These are phyloP conservation scores for Onychomys leucogaster DNA, from an alignment of 2,797 vertebrate genomes.

Conservation along the genomic window DNA sequence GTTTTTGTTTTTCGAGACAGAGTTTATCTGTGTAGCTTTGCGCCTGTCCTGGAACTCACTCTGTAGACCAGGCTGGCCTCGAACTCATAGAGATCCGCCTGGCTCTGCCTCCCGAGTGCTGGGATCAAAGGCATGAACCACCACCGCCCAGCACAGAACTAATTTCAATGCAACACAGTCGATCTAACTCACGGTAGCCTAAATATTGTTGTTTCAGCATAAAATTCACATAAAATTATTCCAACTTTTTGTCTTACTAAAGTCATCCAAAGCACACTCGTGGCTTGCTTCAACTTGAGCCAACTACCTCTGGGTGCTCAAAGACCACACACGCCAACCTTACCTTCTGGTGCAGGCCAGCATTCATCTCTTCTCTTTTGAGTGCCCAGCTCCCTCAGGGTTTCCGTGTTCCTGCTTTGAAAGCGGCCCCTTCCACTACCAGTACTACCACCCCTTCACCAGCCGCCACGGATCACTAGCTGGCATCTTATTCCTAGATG, in stretches of 20 bases:
- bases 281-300: not conserved
- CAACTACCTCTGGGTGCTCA: not conserved
- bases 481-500: not conserved
- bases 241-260: not conserved
- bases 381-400: not conserved
- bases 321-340: accelerated
- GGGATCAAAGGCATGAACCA: too few relatives aligned
- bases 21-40: too few relatives aligned
- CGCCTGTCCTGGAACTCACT: too few relatives aligned
- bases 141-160: too few relatives aligned
- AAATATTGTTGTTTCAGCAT: not conserved
- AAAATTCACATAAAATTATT: not conserved
- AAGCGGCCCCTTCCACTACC: not conserved
- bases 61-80: too few relatives aligned
- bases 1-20: too few relatives aligned
- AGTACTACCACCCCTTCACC: not conserved
- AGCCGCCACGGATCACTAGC: not conserved
- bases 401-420: not conserved
- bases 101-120: too few relatives aligned
- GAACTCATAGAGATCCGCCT: too few relatives aligned
- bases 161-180: not conserved
- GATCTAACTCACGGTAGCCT: not conserved
- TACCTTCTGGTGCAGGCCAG: not conserved
- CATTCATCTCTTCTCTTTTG: not conserved
- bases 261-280: not conserved